Evolutionary conservation across 30 jellyfish, hydroid and myxozoan species (phyloP), one percentile per base, ranked within the genome.

Genomic region (Aurelia sp.): DNA sequence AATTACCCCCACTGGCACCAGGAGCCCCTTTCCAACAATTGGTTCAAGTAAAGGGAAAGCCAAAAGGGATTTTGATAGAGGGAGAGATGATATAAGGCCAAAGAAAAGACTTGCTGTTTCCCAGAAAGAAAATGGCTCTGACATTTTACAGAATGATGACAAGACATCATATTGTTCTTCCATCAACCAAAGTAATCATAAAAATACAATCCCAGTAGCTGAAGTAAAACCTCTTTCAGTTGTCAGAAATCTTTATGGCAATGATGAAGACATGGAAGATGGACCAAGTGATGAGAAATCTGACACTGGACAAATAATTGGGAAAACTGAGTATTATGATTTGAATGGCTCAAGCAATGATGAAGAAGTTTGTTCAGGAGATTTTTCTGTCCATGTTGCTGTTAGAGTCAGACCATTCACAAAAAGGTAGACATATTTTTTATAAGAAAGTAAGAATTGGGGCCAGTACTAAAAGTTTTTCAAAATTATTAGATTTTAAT

Each of bases 331-430:
- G 70, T 13, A 0, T 31, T 57, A 50, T 12, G n/a, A 33, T 22
- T 8, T n/a, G 53, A 40, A 40, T 68, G 31, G 40, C 0, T 62
- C 65, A 17, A 13, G 40, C 24, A 6, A 17, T 24, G 59, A 50
- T 15, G 30, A 30, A 13, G 27, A 50, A 18, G 16, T 8, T 17
- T 52, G 69, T 11, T 52, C 83, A 15, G 92, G 85, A 21, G 90
- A 87, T 59, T 83, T 92, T 53, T 77, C 93, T 35, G 91, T 94
- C 17, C 51, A 71, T 59, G 98, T 94, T 57, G 98, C 98, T 31
- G 98, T 94, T 31, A 81, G 98, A 70, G 94, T 94, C n/a, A 73
- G 98, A 1, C 98, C 98, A 47, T 94, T 94, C 52, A 58, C 88
- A 8, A 78, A 85, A 65, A 94, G 98, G 98, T 94, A 78, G 1